Base-by-base conservation (phyloP, 2,797 vertebrate species). In the Chloroceryle amazona region DNA sequence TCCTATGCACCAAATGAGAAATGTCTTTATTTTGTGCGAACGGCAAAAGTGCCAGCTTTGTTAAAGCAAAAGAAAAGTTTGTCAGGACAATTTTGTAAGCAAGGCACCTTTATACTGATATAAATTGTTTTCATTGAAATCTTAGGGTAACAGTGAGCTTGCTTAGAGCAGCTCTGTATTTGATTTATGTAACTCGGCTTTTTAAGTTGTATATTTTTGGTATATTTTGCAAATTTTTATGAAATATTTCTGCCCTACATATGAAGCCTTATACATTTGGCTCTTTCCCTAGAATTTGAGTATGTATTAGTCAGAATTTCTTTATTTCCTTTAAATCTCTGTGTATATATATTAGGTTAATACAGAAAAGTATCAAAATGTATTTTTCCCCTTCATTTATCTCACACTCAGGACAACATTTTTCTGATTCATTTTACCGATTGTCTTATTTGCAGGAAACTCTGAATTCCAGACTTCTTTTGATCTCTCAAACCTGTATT, bases 1-100 rank as follows among this genome's bases (percentile, higher is more conserved):
- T 98, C 91, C 93, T 93, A 29, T 61, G 88, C 25, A 93, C 93
- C 95, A 96, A 96, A 95, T 79, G 96, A 97, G 96, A 97, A 96
- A 95, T n/a, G 66, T 96, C 92, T 93, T 90, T 86, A 57, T 63
- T 90, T 94, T 92, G 92, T 94, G 96, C 90, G 96, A 97, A 91
- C 95, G 95, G 94, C 90, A 94, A 74, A 97, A 83, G 62, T 91
- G 94, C 47, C 61, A 65, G 85, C 65, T 97, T 82, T 94, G 86
- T 93, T 94, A 88, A 86, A 92, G 78, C n/a, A 76, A 70, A 91
- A 49, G 44, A 47, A 76, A 86, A 92, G 22, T 14, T 54, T 83
- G 86, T 86, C 58, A 75, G 82, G 84, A 93, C 31, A 92, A 81
- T 86, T 97, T 87, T 93, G 81, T 86, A 89, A 39, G 73, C 37